Evolutionary conservation across 2,797 vertebrate species (phyloP).

Genomic region (Uromys caudimaculatus): DNA sequence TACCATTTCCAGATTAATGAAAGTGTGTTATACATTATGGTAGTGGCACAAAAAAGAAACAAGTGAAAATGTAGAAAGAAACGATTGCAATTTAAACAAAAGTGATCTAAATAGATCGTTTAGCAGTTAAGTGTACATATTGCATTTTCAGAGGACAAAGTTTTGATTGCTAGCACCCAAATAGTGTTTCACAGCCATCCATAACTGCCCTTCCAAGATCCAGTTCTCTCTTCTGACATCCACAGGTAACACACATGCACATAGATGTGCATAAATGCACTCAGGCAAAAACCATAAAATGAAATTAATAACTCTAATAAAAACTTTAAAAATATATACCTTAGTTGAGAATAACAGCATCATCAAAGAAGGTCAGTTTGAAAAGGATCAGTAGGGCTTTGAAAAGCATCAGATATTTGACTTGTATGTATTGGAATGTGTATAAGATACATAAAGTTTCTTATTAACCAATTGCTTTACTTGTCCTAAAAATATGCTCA

Average conservation of each 20-base stretch:
- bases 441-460: background rate
- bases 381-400: background rate
- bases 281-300: background rate
- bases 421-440: no score
- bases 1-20: background rate
- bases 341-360: background rate
- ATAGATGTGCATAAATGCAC: background rate
- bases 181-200: background rate
- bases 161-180: background rate
- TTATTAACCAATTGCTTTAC: background rate
- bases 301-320: background rate
- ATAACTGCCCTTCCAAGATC: background rate
- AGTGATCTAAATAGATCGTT: no score
- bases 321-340: background rate
- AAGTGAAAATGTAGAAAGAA: background rate
- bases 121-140: no score
- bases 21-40: background rate
- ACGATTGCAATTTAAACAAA: background rate
- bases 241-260: background rate
- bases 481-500: background rate
- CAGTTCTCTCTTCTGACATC: background rate
- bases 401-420: background rate
- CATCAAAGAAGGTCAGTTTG: background rate
- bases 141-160: background rate
- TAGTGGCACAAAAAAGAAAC: background rate